These are phyloP conservation scores for Habropoda laboriosa DNA, from an alignment of 1,140 invertebrate species.

Conservation along the genomic window DNA sequence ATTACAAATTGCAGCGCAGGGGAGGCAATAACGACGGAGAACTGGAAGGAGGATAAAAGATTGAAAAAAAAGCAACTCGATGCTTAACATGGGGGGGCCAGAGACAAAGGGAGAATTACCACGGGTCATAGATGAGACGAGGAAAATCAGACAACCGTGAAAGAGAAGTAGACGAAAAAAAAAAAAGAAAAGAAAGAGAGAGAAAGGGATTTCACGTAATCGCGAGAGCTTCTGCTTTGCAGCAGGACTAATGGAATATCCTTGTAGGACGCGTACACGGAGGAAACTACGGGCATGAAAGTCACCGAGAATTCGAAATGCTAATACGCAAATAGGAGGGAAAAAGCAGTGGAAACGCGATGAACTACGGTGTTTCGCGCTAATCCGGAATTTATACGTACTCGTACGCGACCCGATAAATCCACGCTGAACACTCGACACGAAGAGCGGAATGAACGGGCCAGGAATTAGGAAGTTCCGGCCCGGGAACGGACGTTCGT, in stretches of 20 bases:
- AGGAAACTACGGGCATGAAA: neutral
- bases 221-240: neutral
- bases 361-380: neutral
- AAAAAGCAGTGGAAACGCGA: neutral
- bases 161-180: too few species aligned
- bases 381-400: constrained; percentile 1
- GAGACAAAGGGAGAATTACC: neutral
- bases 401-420: neutral
- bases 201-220: neutral
- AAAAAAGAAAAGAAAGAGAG: neutral
- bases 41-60: too few species aligned
- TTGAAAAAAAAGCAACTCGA: neutral
- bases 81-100: neutral
- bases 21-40: too few species aligned
- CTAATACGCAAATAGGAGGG: neutral
- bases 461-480: too few species aligned
- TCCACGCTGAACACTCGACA: neutral
- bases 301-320: constrained; percentile 3
- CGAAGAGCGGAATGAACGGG: too few species aligned
- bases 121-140: neutral
- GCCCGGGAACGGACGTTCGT: too few species aligned
- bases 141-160: too few species aligned
- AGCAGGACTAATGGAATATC: constrained; percentile 3
- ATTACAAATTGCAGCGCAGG: too few species aligned
- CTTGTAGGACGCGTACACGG: neutral